Conservation (phyloP, 2,113 vertebrate species). For the Podocnemis expansa region DNA sequence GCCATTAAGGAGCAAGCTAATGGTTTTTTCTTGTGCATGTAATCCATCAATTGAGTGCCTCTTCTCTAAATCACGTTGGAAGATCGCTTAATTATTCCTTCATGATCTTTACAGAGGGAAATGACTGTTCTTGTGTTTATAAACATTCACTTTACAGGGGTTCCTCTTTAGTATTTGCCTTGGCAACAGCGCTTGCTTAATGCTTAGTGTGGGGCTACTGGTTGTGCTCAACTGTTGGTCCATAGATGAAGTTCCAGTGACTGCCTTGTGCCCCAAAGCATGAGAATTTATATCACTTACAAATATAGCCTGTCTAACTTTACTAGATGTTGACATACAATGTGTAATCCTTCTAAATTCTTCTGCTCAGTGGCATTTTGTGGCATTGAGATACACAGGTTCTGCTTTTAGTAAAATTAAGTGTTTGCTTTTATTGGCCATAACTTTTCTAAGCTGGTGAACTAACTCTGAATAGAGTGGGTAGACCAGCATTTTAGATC, state of each 20-base stretch:
- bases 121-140: not conserved
- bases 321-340: not conserved
- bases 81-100: rapidly evolving
- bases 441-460: not conserved
- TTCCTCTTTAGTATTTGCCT: not conserved
- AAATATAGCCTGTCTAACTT: not conserved
- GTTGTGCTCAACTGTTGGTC: not conserved
- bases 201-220: not conserved
- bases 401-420: not conserved
- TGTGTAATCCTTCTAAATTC: not conserved
- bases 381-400: not conserved
- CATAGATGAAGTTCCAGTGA: not conserved
- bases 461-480: not conserved
- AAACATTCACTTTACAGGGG: not conserved
- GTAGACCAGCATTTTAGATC: not conserved
- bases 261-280: not conserved
- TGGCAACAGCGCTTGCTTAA: rapidly evolving
- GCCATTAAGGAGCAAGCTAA: rapidly evolving
- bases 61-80: rapidly evolving
- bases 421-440: not conserved
- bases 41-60: rapidly evolving
- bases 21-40: not conserved
- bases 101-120: rapidly evolving
- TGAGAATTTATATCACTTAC: not conserved
- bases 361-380: not conserved